A percentile compares a stretch with the other conserved stretches of the same genome.
phyloP scores from a whole-genome alignment of 2,888 invertebrate species.

The Yponomeuta evonymella region DNA sequence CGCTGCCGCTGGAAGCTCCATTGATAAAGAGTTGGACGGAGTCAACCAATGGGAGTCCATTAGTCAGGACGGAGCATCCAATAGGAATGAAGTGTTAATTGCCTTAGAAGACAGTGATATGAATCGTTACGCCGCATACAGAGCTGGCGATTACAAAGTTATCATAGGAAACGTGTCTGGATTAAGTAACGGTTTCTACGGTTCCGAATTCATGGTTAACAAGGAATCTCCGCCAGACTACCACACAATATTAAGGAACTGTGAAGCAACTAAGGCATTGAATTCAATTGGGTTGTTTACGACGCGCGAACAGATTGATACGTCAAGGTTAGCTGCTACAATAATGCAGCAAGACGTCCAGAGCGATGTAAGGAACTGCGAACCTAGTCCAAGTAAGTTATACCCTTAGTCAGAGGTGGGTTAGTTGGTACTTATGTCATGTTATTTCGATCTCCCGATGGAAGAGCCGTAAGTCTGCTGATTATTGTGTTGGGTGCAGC shows the following conservation, averaged over 20 bases:
- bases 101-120: slow-evolving; percentile 72
- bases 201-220: slow-evolving; percentile 45
- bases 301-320: slow-evolving; percentile 38
- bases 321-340: slow-evolving; percentile 44
- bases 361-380: slow-evolving; percentile 47
- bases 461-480: no score
- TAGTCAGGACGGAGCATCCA: slow-evolving; percentile 57
- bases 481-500: no score
- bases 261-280: slow-evolving; percentile 47
- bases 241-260: slow-evolving; percentile 40
- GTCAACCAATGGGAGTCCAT: slow-evolving; percentile 82
- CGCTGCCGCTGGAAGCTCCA: slow-evolving; percentile 50
- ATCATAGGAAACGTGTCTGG: slow-evolving; percentile 73
- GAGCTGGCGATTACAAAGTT: slow-evolving; percentile 79
- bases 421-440: no score
- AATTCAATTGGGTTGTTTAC: slow-evolving; percentile 47
- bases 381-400: slow-evolving; percentile 48
- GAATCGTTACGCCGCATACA: slow-evolving; percentile 71
- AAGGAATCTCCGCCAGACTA: slow-evolving; percentile 50
- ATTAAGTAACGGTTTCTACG: slow-evolving; percentile 53
- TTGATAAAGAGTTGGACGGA: slow-evolving; percentile 75
- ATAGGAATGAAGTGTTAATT: slow-evolving; percentile 74
- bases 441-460: no score
- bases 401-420: neutral
- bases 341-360: slow-evolving; percentile 48